Base-by-base conservation (phyloP, 1,140 invertebrate genomes). In the Pseudomyrmex flavicornis region DNA sequence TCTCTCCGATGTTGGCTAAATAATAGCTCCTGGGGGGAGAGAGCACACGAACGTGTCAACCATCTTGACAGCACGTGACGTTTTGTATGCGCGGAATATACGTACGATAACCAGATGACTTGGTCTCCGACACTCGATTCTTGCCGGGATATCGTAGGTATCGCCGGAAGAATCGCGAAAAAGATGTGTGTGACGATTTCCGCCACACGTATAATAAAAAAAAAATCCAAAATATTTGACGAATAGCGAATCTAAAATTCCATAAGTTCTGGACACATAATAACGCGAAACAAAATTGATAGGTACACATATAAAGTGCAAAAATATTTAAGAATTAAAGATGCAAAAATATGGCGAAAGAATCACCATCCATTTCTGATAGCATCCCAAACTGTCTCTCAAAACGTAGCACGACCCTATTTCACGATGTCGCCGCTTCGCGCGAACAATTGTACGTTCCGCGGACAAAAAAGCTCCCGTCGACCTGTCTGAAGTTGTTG, bases 1-100 rank as follows among this genome's bases (percentile, higher is more conserved):
- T 17, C 44, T 17, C 44, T 48, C 88, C 89, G 79, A 89, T 93
- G 93, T 94, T 93, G 92, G 92, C 90, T 94, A 94, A 94, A 94
- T 94, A 94, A 94, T 94, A 91, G 93, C 88, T 86, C 90, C 83
- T 76, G 82, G 66, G 91, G 90, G 66, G 91, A 89, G 91, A 91
- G 92, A 89, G 91, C 82, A 91, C 91, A 91, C 91, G 89, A 88
- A 88, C 91, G 91, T 92, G 93, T 94, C 93, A 93, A 92, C 89
- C 90, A 91, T 91, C 92, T 93, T 92, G 93, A 93, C 92, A 92
- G 90, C 87, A 84, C 90, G 83, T 90, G 91, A 92, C 89, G 85
- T 92, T 91, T 92, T 87, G 86, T 89, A 87, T 84, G 82, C 75
- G 72, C 83, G 56, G 46, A 79, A 70, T 58, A 69, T 87, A 86